These are phyloP conservation scores for Pelagia noctiluca DNA, from an alignment of 30 jellyfish, hydroid and myxozoan genomes.

Conservation along the genomic window DNA sequence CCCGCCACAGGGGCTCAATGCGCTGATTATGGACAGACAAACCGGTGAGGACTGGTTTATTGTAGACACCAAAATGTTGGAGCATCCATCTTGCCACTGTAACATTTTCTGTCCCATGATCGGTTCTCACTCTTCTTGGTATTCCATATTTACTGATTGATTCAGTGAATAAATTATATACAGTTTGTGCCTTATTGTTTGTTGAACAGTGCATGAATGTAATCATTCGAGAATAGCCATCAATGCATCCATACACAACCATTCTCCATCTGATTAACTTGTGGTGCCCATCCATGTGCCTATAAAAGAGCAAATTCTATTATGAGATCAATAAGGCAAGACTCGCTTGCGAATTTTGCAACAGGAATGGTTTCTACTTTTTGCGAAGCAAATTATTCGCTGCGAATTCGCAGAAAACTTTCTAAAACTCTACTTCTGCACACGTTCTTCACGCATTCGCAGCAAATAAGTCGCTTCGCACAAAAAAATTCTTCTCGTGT, in stretches of 20 bases:
- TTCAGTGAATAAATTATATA: constrained; percentile 5
- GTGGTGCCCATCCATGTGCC: constrained; percentile 52
- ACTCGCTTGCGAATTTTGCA: no score
- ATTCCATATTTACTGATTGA: constrained; percentile 9
- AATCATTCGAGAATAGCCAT: constrained; percentile 42
- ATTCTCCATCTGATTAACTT: constrained; percentile 37
- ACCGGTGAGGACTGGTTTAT: constrained; percentile 44
- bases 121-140: constrained; percentile 24
- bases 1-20: constrained; percentile 48
- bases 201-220: constrained; percentile 6
- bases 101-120: constrained; percentile 50
- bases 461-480: no score
- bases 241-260: constrained; percentile 38
- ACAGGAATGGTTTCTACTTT: no score
- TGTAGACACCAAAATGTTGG: constrained; percentile 15
- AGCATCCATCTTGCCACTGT: constrained; percentile 48
- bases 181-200: constrained; percentile 37
- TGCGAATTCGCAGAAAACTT: no score
- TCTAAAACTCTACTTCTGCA: no score
- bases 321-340: no score
- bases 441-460: no score
- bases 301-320: no score
- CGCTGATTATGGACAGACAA: constrained; percentile 27
- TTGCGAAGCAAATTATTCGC: no score
- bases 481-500: no score